Conservation (phyloP, 2,797 vertebrate genomes). For the Rhyacichthys aspro region DNA sequence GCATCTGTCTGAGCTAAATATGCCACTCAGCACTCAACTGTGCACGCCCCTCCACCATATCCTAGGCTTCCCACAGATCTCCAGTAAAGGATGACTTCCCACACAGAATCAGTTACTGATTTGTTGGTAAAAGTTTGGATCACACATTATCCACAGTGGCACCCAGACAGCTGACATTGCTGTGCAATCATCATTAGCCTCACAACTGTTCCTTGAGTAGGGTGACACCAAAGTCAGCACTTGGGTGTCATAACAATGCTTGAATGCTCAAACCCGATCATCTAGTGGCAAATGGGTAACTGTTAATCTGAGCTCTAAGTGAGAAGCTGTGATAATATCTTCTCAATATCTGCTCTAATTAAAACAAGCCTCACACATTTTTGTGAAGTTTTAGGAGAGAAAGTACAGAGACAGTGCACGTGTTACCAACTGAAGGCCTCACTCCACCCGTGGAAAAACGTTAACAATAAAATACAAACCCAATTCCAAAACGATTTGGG, state of each 20-base stretch:
- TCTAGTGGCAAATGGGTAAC: too few species aligned
- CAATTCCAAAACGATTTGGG: too few species aligned
- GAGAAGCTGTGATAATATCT: too few species aligned
- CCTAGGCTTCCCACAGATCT: conserved; percentile 47
- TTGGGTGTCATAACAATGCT: conserved; percentile 50
- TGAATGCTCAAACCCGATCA: conserved; percentile 36
- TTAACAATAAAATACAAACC: too few species aligned
- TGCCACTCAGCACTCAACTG: conserved; percentile 33
- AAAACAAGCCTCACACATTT: too few species aligned
- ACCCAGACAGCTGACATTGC: conserved; percentile 54
- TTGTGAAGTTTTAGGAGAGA: too few species aligned
- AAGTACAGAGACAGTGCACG: too few species aligned
- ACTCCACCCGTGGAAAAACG: too few species aligned
- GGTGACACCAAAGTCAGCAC: conserved; percentile 36
- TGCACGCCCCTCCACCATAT: conserved; percentile 27
- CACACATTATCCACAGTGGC: conserved; percentile 35
- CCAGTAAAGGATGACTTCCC: conserved; percentile 56
- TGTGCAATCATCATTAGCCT: conserved; percentile 65
- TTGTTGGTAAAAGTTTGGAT: conserved; percentile 42
- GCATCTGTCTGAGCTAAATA: conserved; percentile 68
- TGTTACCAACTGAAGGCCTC: too few species aligned
- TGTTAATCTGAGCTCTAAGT: too few species aligned
- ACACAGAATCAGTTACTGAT: conserved; percentile 20
- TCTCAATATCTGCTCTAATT: conserved; percentile 10
- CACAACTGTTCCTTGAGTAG: conserved; percentile 38